These are phyloP conservation scores for Venustoraphidia nigricollis DNA, from an alignment of 2,888 invertebrate genomes.

Conservation along the genomic window DNA sequence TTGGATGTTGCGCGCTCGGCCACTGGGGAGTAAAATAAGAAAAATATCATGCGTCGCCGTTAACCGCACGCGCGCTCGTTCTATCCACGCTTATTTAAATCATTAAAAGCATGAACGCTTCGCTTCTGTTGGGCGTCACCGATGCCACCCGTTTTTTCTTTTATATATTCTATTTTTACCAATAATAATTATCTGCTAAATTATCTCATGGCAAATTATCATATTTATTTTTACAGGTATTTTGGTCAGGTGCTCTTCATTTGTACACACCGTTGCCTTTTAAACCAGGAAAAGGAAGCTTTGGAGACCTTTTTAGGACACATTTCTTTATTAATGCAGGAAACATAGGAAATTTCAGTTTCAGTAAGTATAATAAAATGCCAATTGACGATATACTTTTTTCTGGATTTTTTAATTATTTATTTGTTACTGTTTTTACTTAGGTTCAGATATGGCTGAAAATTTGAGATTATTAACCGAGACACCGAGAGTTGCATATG, in stretches of 20 bases:
- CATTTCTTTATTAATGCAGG: constrained; percentile 86
- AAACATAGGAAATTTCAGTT: constrained; percentile 47
- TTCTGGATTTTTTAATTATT: background rate
- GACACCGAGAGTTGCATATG: constrained; percentile 56
- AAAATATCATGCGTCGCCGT: too few species aligned
- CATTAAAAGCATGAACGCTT: too few species aligned
- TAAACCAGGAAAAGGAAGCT: constrained; percentile 56
- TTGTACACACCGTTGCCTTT: constrained; percentile 84
- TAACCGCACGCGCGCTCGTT: too few species aligned
- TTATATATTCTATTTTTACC: too few species aligned
- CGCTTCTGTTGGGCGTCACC: too few species aligned
- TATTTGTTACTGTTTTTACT: constrained; percentile 11
- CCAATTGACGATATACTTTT: background rate
- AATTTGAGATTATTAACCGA: constrained; percentile 29
- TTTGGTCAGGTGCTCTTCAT: constrained; percentile 79
- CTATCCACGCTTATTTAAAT: too few species aligned
- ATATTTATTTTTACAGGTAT: constrained; percentile 34
- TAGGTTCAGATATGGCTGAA: constrained; percentile 28
- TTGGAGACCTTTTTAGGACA: constrained; percentile 71
- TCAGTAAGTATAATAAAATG: constrained; percentile 23
- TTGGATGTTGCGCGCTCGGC: too few species aligned
- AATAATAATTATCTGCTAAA: too few species aligned
- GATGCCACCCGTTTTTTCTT: too few species aligned
- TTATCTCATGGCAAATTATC: too few species aligned
- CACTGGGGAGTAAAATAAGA: too few species aligned